Evolutionary conservation across 2,888 invertebrate species (phyloP).

Genomic region (Proisotoma minuta): DNA sequence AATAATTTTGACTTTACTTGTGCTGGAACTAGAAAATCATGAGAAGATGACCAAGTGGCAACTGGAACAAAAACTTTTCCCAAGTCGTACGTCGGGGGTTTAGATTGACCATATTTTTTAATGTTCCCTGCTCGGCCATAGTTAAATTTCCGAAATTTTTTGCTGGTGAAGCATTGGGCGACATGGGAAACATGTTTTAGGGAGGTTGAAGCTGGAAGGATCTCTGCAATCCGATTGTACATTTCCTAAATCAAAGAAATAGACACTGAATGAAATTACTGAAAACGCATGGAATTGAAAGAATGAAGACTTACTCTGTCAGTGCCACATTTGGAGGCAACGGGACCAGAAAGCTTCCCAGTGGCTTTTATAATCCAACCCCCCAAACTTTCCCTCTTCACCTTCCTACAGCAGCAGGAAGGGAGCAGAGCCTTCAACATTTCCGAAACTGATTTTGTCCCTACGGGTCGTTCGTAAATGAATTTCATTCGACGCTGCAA

Average conservation of each 20-base stretch:
- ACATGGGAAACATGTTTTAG: background rate
- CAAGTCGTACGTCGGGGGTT: constrained; percentile 62
- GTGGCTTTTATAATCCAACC: background rate
- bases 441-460: background rate
- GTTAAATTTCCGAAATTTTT: constrained; percentile 59
- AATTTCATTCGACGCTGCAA: background rate
- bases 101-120: constrained; percentile 56
- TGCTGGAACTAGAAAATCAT: background rate
- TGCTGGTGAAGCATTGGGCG: background rate
- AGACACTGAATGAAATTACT: background rate
- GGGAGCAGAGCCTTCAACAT: background rate
- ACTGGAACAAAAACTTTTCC: constrained; percentile 54
- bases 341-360: background rate
- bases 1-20: background rate
- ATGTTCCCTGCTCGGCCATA: constrained; percentile 61
- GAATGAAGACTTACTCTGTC: background rate
- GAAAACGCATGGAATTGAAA: background rate
- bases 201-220: background rate
- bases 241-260: constrained; percentile 1
- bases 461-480: background rate
- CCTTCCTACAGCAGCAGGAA: background rate
- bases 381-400: background rate
- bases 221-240: background rate
- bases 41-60: background rate
- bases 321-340: background rate